phyloP scores from a whole-genome alignment of 2,888 invertebrate species.

The Cephus nigrinus region DNA sequence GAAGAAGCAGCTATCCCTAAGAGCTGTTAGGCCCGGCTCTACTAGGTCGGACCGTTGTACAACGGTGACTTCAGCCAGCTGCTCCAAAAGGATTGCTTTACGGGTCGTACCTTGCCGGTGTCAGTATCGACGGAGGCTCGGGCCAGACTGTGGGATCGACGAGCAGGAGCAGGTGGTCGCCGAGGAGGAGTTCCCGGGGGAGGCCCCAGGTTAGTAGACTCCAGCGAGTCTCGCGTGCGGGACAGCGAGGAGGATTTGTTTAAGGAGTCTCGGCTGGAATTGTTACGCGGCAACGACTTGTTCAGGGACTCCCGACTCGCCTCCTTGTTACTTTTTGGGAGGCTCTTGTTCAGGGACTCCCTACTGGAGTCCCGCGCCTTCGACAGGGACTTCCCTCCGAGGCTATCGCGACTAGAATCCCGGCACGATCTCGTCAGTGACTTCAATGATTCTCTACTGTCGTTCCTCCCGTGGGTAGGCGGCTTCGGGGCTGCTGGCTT shows the following conservation, averaged over 20 bases:
- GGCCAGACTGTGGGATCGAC: conserved; percentile 60
- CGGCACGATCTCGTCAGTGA: conserved; percentile 54
- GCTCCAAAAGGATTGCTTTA: conserved; percentile 78
- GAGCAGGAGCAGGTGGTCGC: conserved; percentile 64
- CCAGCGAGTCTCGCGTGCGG: conserved; percentile 58
- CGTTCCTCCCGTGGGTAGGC: conserved; percentile 62
- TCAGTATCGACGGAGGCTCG: conserved; percentile 65
- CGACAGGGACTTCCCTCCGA: conserved; percentile 47
- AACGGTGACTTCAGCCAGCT: conserved; percentile 73
- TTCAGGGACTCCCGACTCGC: conserved; percentile 53
- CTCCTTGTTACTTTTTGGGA: conserved; percentile 50
- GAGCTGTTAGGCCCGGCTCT: conserved; percentile 33
- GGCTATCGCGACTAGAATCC: conserved; percentile 58
- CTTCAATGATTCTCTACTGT: conserved; percentile 60
- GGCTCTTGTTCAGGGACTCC: conserved; percentile 58
- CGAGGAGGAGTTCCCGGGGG: conserved; percentile 54
- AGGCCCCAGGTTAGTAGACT: conserved; percentile 51
- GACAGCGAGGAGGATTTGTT: conserved; percentile 60
- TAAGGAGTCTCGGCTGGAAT: conserved; percentile 57
- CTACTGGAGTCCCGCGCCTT: conserved; percentile 55
- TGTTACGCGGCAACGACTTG: conserved; percentile 58
- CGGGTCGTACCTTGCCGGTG: conserved; percentile 77
- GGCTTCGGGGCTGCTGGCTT: conserved; percentile 74
- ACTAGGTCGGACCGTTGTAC: conserved; percentile 68
- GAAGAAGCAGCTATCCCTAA: conserved; percentile 38